Percentiles rank a stretch among this genome's conserved stretches.
Conservation (phyloP, 2,113 vertebrate genomes). For the Chascanopsetta lugubris region DNA sequence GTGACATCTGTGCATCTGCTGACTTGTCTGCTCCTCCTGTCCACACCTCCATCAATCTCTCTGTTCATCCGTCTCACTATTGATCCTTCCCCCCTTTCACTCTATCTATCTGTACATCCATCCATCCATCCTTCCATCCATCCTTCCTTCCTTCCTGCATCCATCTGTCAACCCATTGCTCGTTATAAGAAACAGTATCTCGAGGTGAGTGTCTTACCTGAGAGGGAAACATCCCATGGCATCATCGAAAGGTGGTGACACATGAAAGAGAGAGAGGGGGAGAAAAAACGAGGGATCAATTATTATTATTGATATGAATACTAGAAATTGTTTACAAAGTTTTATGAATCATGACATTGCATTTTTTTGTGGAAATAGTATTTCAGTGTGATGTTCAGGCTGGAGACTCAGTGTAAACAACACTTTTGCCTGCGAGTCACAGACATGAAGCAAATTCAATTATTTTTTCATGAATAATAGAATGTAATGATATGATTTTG, state of each 20-base stretch:
- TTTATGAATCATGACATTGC: too few species aligned
- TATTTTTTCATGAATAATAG: too few species aligned
- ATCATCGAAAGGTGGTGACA: neutral
- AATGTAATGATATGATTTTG: too few species aligned
- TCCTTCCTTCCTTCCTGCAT: neutral
- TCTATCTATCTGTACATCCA: constrained; percentile 4
- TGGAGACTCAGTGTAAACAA: too few species aligned
- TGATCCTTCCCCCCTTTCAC: constrained; percentile 19
- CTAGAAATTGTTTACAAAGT: too few species aligned
- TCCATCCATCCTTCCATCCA: constrained; percentile 11
- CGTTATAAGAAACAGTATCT: neutral
- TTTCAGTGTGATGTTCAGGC: too few species aligned
- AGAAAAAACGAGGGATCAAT: too few species aligned
- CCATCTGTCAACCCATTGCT: neutral
- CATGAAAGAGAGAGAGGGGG: constrained; percentile 23
- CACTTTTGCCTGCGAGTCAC: too few species aligned
- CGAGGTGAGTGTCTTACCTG: constrained; percentile 63
- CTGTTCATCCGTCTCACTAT: constrained; percentile 30
- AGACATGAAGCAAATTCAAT: too few species aligned
- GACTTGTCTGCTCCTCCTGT: constrained; percentile 31
- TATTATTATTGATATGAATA: neutral
- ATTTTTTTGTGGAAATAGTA: too few species aligned
- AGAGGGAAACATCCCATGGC: constrained; percentile 1
- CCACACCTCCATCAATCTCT: constrained; percentile 24
- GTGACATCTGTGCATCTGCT: constrained; percentile 39